Base-by-base conservation (phyloP, 2,113 vertebrate species). In the Sylvietta virens region DNA sequence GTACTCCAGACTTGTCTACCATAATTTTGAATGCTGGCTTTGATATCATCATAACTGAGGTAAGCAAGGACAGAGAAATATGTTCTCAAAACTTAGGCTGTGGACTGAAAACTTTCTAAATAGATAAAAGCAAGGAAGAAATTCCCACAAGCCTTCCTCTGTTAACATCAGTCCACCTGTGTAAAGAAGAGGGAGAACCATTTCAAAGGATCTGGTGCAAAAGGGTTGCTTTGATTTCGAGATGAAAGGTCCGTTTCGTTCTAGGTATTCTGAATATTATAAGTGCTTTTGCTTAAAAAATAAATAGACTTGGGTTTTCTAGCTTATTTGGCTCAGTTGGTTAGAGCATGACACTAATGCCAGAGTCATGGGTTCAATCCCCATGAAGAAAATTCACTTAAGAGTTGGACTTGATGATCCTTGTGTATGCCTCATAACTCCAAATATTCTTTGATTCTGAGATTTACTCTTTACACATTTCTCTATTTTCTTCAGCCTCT, bases 361-460 rank as follows among this genome's bases (percentile, higher is more conserved):
- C 21, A 58, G 45, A 24, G 45, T 33, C 27, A 67, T 19, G 6
- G 33, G 6, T 77, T 77, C 0, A 0, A 60, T 44, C 10, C 11
- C 7, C 22, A 16, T 37, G 31, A 11, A 15, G 17, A 13, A 9
- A 31, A 35, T 76, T 50, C 26, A 11, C 31, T 37, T 56, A 20
- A 48, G 35, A 13, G 24, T 6, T 51, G 37, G 26, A 51, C 27
- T 37, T 0, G 2, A 27, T 18, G 9, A 50, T 67, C 6, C 37
- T 60, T 37, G 9, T 37, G 26, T 16, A 26, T 31, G 14, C 31
- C 17, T 67, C 51, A 22, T 5, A 77, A 51, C 33, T 44, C 14
- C 66, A 67, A 27, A 77, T 37, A 67, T 15, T 67, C 37, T 37
- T 76, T 76, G 17, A 44, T 37, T 58, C 31, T 33, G 31, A 44